Evolutionary conservation across 2,888 invertebrate species (phyloP), one percentile per base, ranked within the genome.

Genomic region (Elysia crispata): DNA sequence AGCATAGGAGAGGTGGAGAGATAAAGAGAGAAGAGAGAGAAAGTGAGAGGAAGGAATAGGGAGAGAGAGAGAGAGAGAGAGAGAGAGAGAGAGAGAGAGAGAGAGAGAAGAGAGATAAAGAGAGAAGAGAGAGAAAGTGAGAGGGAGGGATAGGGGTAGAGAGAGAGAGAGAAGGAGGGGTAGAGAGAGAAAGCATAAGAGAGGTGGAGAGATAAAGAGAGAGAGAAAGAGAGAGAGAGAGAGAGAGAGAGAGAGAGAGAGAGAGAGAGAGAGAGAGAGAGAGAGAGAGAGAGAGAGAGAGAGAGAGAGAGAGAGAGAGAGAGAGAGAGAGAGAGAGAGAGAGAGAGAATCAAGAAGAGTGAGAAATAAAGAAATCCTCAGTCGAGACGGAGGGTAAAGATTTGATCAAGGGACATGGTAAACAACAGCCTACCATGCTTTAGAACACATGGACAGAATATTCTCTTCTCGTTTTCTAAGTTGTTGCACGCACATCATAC

Each of bases 151-250:
- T 6, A 41, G 41, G 41, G 11, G 41, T 6, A 11, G 49, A 70
- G 31, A 41, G 70, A 70, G 41, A 70, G 70, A 70, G n/a, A 70
- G 70, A 70, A 6, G 33, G 70, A 70, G n/a, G 33, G 70, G 33
- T 31, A 70, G 70, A 41, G 70, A 70, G 33, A 41, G 70, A 70
- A 13, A 70, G n/a, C 30, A 41, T 8, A 30, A 70, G 70, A 70
- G 41, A 41, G 50, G 50, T 8, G 33, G 41, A 41, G n/a, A 70
- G 70, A 70, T 31, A 70, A 41, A 41, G 57, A 74, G 74, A 60
- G 74, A 57, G 28, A 60, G 31, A 74, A 30, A 60, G 73, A 73
- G 73, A 73, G 73, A 73, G 73, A 73, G 73, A 73, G 50, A 54
- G 54, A 70, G 70, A 70, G 33, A 70, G 70, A 70, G 70, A 70